These are phyloP conservation scores for Glareola pratincola DNA, from an alignment of 2,113 vertebrate genomes.

Conservation along the genomic window DNA sequence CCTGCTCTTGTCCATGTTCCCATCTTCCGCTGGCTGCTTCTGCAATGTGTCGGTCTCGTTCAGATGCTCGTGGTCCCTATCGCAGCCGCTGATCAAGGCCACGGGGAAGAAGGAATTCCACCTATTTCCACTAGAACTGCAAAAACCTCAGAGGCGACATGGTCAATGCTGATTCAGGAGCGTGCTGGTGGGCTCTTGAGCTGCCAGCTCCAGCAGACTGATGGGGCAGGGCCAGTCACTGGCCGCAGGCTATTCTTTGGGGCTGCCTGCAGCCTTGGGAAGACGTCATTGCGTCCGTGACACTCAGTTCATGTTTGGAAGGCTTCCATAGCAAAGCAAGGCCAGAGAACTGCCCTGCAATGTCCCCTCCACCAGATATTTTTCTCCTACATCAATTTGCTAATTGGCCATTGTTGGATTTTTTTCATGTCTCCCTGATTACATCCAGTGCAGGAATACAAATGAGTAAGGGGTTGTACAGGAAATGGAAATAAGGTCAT, in stretches of 20 bases:
- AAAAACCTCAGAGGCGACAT: background rate
- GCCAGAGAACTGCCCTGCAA: background rate
- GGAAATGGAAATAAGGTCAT: constrained; percentile 50
- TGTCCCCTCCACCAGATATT: background rate
- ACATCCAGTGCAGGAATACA: background rate
- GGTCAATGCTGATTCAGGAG: background rate
- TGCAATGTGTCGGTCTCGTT: rapidly evolving
- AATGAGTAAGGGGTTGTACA: background rate
- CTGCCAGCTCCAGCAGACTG: background rate
- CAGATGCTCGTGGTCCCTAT: rapidly evolving
- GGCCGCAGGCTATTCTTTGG: background rate
- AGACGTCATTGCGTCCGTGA: background rate
- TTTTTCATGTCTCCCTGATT: background rate
- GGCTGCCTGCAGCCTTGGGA: background rate
- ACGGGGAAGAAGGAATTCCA: background rate
- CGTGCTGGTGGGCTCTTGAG: background rate
- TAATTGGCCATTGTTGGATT: background rate
- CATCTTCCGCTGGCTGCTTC: background rate
- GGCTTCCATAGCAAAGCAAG: background rate
- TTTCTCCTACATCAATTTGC: background rate
- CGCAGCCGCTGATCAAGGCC: rapidly evolving
- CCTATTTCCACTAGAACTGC: background rate
- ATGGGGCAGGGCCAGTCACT: background rate
- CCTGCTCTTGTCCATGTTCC: background rate
- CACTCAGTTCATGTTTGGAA: background rate